Base-by-base conservation (phyloP, 30 jellyfish, hydroid and myxozoan genomes). In the Pseudorhiza aurosa region DNA sequence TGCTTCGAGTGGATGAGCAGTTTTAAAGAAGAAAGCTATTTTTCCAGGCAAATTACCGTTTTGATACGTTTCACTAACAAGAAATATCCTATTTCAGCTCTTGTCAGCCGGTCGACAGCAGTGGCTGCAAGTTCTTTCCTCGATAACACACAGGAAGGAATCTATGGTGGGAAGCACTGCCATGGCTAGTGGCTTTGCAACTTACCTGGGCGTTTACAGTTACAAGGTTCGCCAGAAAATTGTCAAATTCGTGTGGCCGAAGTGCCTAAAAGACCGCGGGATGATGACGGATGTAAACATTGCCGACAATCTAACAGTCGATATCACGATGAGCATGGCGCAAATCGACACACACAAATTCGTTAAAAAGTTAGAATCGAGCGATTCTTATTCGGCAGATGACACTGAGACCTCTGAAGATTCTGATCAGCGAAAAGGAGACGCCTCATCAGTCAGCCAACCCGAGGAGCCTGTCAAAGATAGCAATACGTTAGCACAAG, bases 261-360 rank as follows among this genome's bases (percentile, higher is more conserved):
- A 72, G 19, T 88, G 94, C 72, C 65, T 88, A 82, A 49, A 36
- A 21, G 89, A 88, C 14, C 91, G 89, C 22, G 97, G 97, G 37
- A 88, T 88, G 21, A 58, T 43, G 8, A 29, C 49, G 9, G 85
- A 77, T 55, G 37, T 50, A 22, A 46, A 55, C 59, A 68, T 68
- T 29, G 75, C 74, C 10, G 76, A 72, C 50, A 69, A 82, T 39
- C 53, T 77, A 25, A 72, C 94, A 24, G 65, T 58, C 43, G 83
- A 44, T 21, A 44, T 59, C 33, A 44, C 79, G 37, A 39, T 53
- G 83, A 69, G 82, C 74, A 68, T 62, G 82, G 60, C 68, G 32
- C 10, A 29, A 25, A 2, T 42, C 21, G 76, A 81, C 46, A 81
- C 68, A 24, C 37, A 68, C 22, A 68, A 27, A 15, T 43, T 47